Base-by-base conservation (phyloP, 2,888 invertebrate species). In the Drosophila kambysellisi region DNA sequence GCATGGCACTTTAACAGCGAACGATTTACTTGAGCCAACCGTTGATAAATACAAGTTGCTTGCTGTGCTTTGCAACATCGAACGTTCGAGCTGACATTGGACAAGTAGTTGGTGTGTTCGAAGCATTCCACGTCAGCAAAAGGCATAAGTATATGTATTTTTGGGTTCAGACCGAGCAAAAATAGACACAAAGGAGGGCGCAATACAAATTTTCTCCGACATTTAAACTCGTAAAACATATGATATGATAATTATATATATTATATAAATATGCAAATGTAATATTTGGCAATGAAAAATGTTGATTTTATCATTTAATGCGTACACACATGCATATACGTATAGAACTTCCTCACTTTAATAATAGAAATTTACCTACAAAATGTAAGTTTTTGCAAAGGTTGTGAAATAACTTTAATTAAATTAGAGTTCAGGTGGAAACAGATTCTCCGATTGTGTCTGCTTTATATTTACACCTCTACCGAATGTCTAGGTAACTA, bases 391-490 rank as follows among this genome's bases (percentile, higher is more conserved):
- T 17, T 43, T 57, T 43, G 15, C 20, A 12, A 6, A 7, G 20
- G 20, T 20, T 20, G 6, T 12, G 20, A 12, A 43, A 41, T 43
- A 32, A 15, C 2, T 43, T 57, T 43, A 0, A 30, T 17, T 32
- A 8, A 5, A 9, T 9, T 15, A 20, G 6, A 32, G 9, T 8
- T 8, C 8, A 30, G 12, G 11, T 7, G 37, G 39, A 4, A 53
- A 17, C 35, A 37, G 15, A 53, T 8, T n/a, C 12, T 56, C 39
- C 11, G 37, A 4, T 8, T 29, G 29, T 15, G 46, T 35, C 12
- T 43, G 30, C 61, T 54, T 65, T 62, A 53, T 70, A 62, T 70
- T 62, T 64, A 56, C 75, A 79, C 63, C 74, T 61, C 54, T 51
- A 62, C 76, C 50, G 66, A 66, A 54, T 70, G 37, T 58, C 61